Evolutionary conservation across 2,888 invertebrate species (phyloP), one percentile per base, ranked within the genome.

Genomic region (Pilophorus perplexus): DNA sequence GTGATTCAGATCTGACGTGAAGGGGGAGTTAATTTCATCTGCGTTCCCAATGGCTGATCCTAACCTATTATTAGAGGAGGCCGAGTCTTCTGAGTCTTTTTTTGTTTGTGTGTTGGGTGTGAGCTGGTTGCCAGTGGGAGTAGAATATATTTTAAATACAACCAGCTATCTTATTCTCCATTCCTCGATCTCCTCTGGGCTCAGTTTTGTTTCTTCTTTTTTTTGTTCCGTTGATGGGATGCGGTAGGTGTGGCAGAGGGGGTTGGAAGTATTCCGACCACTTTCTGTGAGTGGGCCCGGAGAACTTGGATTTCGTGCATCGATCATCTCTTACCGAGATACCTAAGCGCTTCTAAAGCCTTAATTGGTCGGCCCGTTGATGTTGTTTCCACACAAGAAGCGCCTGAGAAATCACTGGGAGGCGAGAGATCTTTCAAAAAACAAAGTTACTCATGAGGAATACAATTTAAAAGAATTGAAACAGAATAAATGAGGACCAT

Each of bases 1-100:
- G 50, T 64, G 64, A 64, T 64, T 64, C 50, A 48, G 50, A 64
- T 64, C 50, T 48, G 64, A 64, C 64, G 46, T 64, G 28, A 25
- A 33, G 46, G 62, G n/a, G 20, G 22, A 42, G 64, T 54, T 65
- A 65, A 65, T 65, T 65, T 65, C 64, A 42, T 65, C 64, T 65
- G 25, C 64, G 54, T 65, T 65, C 64, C 64, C 64, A 65, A 65
- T 65, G 64, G 64, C 64, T 33, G 64, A 54, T 54, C 52, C 42
- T 4, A 54, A 65, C 62, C 62, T 62, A 46, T 62, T 46, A 62
- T 62, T 62, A 62, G 62, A 40, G 59, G 42, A 40, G 42, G 28
- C 37, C 25, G 25, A 14, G 14, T 64, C 42, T 42, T 42, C 20
- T 27, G 16, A 14, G 40, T 57, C 40, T 57, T 57, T 28, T 28